These are phyloP conservation scores for Stomatorhinus walkeri DNA, from an alignment of 2,797 vertebrate genomes.

Conservation along the genomic window DNA sequence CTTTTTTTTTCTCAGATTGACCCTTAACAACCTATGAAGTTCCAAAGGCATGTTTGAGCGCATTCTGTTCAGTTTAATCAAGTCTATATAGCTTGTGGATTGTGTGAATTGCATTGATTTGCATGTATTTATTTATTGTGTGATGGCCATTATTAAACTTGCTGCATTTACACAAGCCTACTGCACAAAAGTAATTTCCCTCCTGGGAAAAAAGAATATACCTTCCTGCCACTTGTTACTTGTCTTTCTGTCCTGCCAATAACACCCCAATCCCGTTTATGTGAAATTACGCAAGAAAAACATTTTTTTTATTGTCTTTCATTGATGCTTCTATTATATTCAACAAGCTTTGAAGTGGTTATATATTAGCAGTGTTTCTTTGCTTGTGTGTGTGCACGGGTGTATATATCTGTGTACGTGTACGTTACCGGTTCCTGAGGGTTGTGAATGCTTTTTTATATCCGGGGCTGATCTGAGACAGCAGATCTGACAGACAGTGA, in stretches of 20 bases:
- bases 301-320: background rate
- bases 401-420: background rate
- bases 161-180: background rate
- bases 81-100: background rate
- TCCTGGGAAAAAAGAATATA: background rate
- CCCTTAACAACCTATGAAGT: background rate
- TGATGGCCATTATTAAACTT: background rate
- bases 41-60: background rate
- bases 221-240: background rate
- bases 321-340: background rate
- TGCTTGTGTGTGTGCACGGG: background rate
- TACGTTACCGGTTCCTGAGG: constrained; percentile 56
- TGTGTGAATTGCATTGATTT: background rate
- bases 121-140: background rate
- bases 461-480: constrained; percentile 62
- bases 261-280: background rate
- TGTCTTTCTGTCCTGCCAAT: background rate
- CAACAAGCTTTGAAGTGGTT: background rate
- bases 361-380: background rate
- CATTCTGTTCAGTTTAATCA: background rate
- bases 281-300: background rate
- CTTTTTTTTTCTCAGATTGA: background rate
- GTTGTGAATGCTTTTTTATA: constrained; percentile 58
- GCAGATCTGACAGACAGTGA: constrained; percentile 67
- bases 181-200: background rate